Conservation (phyloP, 2,113 vertebrate genomes). For the Cyprinus carpio region DNA sequence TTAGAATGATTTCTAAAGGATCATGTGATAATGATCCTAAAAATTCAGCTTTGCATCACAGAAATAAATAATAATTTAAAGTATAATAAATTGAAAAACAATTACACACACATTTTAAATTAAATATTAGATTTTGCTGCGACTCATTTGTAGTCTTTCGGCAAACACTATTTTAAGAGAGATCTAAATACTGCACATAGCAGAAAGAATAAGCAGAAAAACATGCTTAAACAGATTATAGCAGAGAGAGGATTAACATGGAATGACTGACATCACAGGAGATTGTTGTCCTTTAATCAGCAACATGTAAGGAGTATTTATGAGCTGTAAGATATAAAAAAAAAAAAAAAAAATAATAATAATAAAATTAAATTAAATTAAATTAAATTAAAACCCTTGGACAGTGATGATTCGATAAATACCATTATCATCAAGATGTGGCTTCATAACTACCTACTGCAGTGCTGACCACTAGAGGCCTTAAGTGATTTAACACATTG, state of each 20-base stretch:
- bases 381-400: too few species aligned
- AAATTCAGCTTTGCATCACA: too few species aligned
- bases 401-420: neutral
- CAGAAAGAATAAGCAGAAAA: conserved; percentile 1
- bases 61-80: too few species aligned
- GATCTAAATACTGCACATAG: neutral
- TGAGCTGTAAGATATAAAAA: too few species aligned
- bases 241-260: neutral
- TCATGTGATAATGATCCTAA: too few species aligned
- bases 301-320: neutral
- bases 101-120: too few species aligned
- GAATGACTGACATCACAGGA: neutral
- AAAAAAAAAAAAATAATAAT: too few species aligned
- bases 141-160: neutral
- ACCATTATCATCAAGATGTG: neutral
- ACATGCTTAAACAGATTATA: conserved; percentile 15
- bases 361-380: too few species aligned
- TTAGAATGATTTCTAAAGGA: too few species aligned
- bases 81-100: too few species aligned
- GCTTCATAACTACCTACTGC: neutral
- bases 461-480: neutral
- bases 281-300: conserved; percentile 11
- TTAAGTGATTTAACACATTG: neutral
- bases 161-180: neutral
- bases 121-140: too few species aligned